Base-by-base conservation (phyloP, 2,113 vertebrate species). In the Abramis brama region DNA sequence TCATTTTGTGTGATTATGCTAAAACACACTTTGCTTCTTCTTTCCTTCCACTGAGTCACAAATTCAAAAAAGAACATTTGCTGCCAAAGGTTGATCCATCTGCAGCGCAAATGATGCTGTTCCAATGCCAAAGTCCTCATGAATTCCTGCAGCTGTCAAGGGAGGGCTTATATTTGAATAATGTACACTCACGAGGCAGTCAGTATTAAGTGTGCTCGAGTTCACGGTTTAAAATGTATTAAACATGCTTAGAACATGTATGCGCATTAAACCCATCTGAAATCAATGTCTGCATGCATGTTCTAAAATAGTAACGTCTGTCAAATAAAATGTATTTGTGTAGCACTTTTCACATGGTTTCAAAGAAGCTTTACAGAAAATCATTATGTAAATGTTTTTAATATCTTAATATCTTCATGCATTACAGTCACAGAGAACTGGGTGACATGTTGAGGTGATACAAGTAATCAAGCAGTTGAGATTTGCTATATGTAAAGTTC, bases 21-120 rank as follows among this genome's bases (percentile, higher is more conserved):
- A 68, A 47, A 71, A 77, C 23, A 33, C 60, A 79, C 79, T 76
- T 84, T 36, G 55, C 39, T 68, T 0, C 79, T 78, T 85, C 66
- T 70, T 87, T 85, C 76, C 62, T 64, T 66, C 77, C 62, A 80
- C 33, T 79, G 79, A 86, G 55, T 79, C 64, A 47, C 71, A 82
- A 47, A 85, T 79, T 3, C 74, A 83, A 66, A 60, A 57, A 74
- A 57, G 45, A 59, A 43, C 15, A 78, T 79, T 66, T 79, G 27
- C 55, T 76, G 83, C 68, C 59, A 85, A 76, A 81, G 27, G 80
- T 36, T 74, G 25, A 50, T 59, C 60, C 47, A 55, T 84, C 71
- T 79, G 36, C 60, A 71, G 60, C 11, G 25, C 70, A 66, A 55
- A 33, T 15, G 23, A 64, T 23, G 13, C 77, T 76, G 47, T 83